These are phyloP conservation scores for Caenorhabditis elegans DNA, from an alignment of 1,140 invertebrate species.

Conservation along the genomic window WBcel235 BX284602.5:11474501-11475000, in stretches of 20 bases:
- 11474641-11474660: conserved; percentile 59
- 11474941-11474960: conserved; percentile 92
- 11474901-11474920: conserved; percentile 69
- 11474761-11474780: conserved; percentile 77
- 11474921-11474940: conserved; percentile 76
- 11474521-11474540: conserved; percentile 28
- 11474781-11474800: conserved; percentile 67
- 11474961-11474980: conserved; percentile 80
- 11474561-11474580: conserved; percentile 40
- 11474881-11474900: conserved; percentile 91
- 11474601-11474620: conserved; percentile 58
- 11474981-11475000: conserved; percentile 84
- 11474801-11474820: conserved; percentile 56
- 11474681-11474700: conserved; percentile 74
- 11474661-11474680: conserved; percentile 54
- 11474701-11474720: conserved; percentile 85
- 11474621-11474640: conserved; percentile 50
- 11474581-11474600: conserved; percentile 59
- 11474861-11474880: conserved; percentile 79
- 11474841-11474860: conserved; percentile 66
- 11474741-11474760: conserved; percentile 81
- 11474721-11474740: conserved; percentile 74
- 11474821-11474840: neutral
- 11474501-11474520: neutral
- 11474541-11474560: conserved; percentile 36